Conservation (phyloP, 2,113 vertebrate genomes). For the Helogale parvula region DNA sequence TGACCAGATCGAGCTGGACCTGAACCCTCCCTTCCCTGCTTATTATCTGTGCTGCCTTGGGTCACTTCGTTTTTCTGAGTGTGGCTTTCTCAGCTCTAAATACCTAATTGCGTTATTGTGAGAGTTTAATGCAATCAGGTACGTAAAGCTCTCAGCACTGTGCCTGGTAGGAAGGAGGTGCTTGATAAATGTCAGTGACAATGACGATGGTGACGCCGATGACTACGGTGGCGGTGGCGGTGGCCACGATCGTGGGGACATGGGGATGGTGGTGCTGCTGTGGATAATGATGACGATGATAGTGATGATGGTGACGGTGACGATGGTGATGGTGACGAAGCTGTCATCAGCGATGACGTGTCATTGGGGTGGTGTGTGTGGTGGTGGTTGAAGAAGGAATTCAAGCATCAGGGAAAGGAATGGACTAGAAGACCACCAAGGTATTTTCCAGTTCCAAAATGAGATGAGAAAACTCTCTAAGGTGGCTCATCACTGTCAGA, state of each 20-base stretch:
- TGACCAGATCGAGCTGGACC: neutral
- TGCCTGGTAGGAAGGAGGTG: neutral
- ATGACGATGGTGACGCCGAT: too few relatives aligned
- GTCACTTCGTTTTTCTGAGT: neutral
- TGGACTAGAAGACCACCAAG: neutral
- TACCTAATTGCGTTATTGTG: neutral
- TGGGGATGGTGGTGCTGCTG: too few relatives aligned
- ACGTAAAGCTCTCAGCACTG: neutral
- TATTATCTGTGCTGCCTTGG: too few relatives aligned
- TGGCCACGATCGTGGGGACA: neutral
- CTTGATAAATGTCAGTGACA: neutral
- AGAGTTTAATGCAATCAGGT: neutral
- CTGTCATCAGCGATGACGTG: neutral
- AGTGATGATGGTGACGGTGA: fast-evolving
- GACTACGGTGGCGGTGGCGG: fast-evolving
- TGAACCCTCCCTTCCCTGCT: neutral
- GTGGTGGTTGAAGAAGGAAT: neutral
- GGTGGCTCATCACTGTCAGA: neutral
- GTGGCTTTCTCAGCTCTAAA: neutral
- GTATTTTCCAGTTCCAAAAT: neutral
- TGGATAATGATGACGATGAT: neutral
- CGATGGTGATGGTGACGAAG: neutral
- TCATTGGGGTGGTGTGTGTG: neutral
- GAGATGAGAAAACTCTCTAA: neutral
- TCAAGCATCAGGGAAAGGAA: neutral